Conservation (phyloP, 2,797 vertebrate genomes). For the Sebastes dallii region DNA sequence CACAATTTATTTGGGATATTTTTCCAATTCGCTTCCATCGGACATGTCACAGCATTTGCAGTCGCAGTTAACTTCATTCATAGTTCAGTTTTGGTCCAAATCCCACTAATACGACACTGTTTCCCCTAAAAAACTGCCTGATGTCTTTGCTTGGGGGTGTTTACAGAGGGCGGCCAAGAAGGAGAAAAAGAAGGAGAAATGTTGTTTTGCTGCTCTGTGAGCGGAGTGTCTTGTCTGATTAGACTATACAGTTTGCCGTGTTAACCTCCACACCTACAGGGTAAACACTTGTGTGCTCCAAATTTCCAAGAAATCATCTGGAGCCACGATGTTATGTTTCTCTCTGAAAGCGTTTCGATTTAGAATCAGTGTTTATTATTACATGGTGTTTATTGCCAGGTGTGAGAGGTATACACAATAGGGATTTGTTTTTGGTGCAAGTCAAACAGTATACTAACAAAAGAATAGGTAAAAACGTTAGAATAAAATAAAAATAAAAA, state of each 20-base stretch:
- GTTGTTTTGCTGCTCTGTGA: background rate
- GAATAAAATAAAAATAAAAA: no score
- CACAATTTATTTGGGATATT: accelerated
- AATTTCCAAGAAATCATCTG: background rate
- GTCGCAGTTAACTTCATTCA: conserved; percentile 40
- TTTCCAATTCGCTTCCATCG: background rate
- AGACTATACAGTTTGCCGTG: background rate
- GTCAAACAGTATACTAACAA: no score
- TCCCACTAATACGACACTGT: background rate
- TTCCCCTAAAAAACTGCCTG: background rate
- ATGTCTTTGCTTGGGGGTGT: background rate
- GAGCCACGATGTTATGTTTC: background rate
- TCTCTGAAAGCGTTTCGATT: no score
- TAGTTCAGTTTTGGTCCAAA: background rate
- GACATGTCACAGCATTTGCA: background rate
- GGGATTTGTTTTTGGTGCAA: no score
- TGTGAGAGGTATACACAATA: no score
- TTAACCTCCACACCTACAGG: background rate
- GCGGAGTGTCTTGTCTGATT: background rate
- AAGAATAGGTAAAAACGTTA: no score
- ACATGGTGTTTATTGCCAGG: no score
- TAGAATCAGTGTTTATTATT: no score
- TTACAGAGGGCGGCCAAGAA: conserved; percentile 3
- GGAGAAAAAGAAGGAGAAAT: background rate
- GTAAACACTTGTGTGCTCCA: background rate